Percentiles rank a stretch among this genome's conserved stretches.
Evolutionary conservation across 2,113 vertebrate genomes (phyloP).

Genomic region (Australoheros scitulus): DNA sequence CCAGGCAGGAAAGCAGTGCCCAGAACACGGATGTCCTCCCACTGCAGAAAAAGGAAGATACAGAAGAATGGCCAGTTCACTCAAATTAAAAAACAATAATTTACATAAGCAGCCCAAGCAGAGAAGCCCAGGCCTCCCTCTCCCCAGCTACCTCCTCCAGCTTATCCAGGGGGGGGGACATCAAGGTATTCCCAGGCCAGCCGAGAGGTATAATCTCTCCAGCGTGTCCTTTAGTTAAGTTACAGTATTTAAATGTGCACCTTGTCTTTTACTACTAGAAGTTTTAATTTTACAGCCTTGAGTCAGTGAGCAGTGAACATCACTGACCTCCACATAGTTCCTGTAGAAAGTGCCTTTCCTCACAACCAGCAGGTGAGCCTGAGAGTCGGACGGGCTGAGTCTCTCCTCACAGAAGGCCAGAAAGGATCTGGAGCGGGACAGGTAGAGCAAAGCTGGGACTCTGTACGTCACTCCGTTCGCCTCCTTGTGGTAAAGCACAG

Average conservation of each 20-base stretch:
- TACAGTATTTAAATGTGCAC: neutral
- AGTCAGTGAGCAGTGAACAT: neutral
- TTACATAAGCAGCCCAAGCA: too few relatives aligned
- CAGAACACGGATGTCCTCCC: conserved; percentile 87
- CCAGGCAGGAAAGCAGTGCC: conserved; percentile 82
- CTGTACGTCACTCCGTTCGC: conserved; percentile 89
- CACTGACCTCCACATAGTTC: conserved; percentile 87
- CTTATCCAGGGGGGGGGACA: too few relatives aligned
- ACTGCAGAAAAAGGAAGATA: conserved; percentile 73
- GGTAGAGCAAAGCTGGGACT: conserved; percentile 87
- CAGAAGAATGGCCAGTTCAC: neutral
- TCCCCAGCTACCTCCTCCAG: too few relatives aligned
- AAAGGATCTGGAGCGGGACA: conserved; percentile 81
- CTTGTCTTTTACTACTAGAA: too few relatives aligned
- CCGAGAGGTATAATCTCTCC: too few relatives aligned
- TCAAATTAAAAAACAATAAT: neutral
- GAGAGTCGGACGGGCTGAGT: conserved; percentile 84
- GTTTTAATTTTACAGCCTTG: neutral
- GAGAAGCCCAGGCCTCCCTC: too few relatives aligned
- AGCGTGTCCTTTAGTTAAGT: neutral
- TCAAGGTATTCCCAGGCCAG: too few relatives aligned
- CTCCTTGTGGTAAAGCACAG: conserved; percentile 88
- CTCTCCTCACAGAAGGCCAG: conserved; percentile 94
- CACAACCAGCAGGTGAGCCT: conserved; percentile 91
- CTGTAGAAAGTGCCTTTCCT: conserved; percentile 84